Conservation (phyloP, 64 coral and sea anemone species). For the Dendronephthya gigantea region DNA sequence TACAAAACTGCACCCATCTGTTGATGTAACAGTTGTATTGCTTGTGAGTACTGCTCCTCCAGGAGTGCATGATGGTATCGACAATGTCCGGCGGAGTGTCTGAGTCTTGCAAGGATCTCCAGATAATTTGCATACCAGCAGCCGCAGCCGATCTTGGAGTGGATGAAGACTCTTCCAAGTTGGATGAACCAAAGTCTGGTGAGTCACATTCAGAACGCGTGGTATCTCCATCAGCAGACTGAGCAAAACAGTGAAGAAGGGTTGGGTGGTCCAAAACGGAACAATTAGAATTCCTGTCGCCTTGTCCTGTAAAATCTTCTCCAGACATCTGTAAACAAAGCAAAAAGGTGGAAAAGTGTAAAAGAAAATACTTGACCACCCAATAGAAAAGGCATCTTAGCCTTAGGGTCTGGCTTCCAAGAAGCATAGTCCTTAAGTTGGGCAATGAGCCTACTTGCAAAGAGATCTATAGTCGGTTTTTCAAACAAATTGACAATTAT, state of each 20-base stretch:
- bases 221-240: too few species aligned
- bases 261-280: too few species aligned
- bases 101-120: constrained; percentile 5
- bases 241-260: too few species aligned
- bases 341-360: constrained; percentile 49
- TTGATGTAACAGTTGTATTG: too few species aligned
- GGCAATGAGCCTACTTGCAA: constrained; percentile 30
- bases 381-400: constrained; percentile 41
- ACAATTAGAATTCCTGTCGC: constrained; percentile 30
- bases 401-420: constrained; percentile 29
- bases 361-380: constrained; percentile 26
- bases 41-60: too few species aligned
- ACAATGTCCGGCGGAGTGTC: neutral
- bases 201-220: too few species aligned
- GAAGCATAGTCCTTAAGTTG: constrained; percentile 19
- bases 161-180: too few species aligned
- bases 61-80: too few species aligned
- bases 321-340: constrained; percentile 16
- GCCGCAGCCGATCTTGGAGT: too few species aligned
- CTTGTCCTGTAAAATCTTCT: constrained; percentile 22
- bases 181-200: too few species aligned
- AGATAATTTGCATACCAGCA: constrained; percentile 15
- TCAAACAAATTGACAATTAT: neutral
- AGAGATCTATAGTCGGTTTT: constrained; percentile 16
- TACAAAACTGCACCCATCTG: too few species aligned